Evolutionary conservation across 2,888 invertebrate species (phyloP), one percentile per base, ranked within the genome.

Genomic region (Andricus curvator): DNA sequence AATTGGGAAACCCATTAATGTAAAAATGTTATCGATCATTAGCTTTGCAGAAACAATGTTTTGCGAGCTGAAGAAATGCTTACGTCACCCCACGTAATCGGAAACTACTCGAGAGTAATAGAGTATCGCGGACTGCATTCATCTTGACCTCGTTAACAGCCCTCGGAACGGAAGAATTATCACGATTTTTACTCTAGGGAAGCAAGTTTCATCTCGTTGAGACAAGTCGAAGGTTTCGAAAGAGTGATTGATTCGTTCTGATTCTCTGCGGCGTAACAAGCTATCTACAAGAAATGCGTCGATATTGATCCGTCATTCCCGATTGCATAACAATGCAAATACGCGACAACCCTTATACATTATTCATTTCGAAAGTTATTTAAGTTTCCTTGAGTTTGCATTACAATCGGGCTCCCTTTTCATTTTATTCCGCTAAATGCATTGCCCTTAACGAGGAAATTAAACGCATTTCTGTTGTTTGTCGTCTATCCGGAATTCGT

Each of bases 381-480:
- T n/a, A 56, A 33, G 51, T 56, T 56, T 74, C n/a, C 74, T n/a
- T 20, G 15, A 51, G 74, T 74, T 56, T 51, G 56, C 33, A 74
- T 74, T 74, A 56, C 74, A 74, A 74, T 33, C 56, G 33, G 56
- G 74, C 51, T 56, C n/a, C 56, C 74, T 29, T 56, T 74, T 33
- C 56, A 74, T 74, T 70, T 33, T 51, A 29, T 70, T 70, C 22
- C 20, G 29, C 51, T 70, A n/a, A 70, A 51, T 70, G 33, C 51
- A 70, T 70, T 70, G 48, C 51, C n/a, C 33, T 37, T 66, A 17
- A 33, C 29, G n/a, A 70, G 51, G 11, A 70, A 70, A 70, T 70
- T 70, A 70, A 70, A 70, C 51, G 70, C 70, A 70, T 74, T 74
- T 74, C 74, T 74, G 74, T 56, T 74, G 74, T 74, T 74, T 74